Conservation (phyloP, 2,888 invertebrate genomes). For the Epinotia bilunana region DNA sequence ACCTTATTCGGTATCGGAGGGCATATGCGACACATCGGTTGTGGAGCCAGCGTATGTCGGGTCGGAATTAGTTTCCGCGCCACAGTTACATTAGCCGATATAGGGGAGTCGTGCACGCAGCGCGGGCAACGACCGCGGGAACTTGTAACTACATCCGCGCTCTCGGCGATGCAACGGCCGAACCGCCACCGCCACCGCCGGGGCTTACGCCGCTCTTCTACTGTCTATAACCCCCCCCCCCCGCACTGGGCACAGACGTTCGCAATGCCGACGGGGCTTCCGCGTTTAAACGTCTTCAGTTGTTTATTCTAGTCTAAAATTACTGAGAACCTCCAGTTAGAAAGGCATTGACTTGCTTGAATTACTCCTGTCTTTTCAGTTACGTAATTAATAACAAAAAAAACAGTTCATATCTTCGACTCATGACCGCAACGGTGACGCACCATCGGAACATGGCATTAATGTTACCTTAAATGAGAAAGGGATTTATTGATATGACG, state of each 20-base stretch:
- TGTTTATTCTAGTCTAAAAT: slow-evolving; percentile 42
- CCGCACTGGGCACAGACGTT: slow-evolving; percentile 65
- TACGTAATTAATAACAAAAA: neutral
- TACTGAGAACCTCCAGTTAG: slow-evolving; percentile 4
- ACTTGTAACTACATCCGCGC: slow-evolving; percentile 82
- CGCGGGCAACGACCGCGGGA: slow-evolving; percentile 82
- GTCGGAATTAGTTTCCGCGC: slow-evolving; percentile 64
- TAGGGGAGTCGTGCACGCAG: slow-evolving; percentile 78
- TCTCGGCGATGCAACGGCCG: slow-evolving; percentile 63
- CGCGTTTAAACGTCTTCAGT: slow-evolving; percentile 54
- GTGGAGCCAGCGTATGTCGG: slow-evolving; percentile 22
- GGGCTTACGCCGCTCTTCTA: slow-evolving; percentile 57
- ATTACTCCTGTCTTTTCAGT: neutral
- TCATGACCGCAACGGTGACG: neutral
- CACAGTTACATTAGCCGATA: slow-evolving; percentile 70
- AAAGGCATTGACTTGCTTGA: neutral
- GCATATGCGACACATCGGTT: slow-evolving; percentile 10
- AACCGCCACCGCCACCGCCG: slow-evolving; percentile 55
- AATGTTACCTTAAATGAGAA: neutral
- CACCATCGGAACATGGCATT: neutral
- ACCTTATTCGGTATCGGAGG: neutral
- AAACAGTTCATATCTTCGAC: neutral
- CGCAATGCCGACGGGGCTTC: slow-evolving; percentile 69
- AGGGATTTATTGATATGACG: slow-evolving; percentile 11
- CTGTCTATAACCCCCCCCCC: slow-evolving; percentile 61